A percentile compares a stretch with the other conserved stretches of the same genome.
phyloP scores from a whole-genome alignment of 2,113 vertebrate species.

The Oncorhynchus gorbuscha region DNA sequence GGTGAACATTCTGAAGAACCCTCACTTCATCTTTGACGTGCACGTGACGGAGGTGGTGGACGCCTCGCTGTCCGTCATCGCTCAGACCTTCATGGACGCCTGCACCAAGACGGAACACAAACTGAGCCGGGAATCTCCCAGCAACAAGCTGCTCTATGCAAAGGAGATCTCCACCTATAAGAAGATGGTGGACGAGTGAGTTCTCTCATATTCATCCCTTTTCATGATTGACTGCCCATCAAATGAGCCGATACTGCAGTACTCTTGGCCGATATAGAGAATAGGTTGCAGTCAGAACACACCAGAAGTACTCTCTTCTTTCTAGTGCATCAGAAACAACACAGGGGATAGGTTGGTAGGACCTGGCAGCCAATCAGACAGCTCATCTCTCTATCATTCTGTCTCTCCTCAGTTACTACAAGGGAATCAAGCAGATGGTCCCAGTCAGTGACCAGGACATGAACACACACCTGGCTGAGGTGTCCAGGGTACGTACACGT shows the following conservation, averaged over 20 bases:
- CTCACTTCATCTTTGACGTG: conserved; percentile 93
- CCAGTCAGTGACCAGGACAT: conserved; percentile 97
- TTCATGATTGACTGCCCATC: too few species aligned
- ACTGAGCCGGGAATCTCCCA: conserved; percentile 93
- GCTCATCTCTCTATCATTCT: not conserved
- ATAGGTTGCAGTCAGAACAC: too few species aligned
- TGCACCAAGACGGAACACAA: conserved; percentile 98
- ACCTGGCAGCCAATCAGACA: not conserved
- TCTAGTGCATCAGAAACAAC: too few species aligned
- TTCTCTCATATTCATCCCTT: conserved; percentile 33
- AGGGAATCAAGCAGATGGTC: conserved; percentile 92
- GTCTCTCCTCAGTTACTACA: conserved; percentile 83
- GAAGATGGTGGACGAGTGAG: conserved; percentile 99
- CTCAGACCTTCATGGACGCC: conserved; percentile 98
- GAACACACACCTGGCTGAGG: conserved; percentile 96
- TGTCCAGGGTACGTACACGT: conserved; percentile 85
- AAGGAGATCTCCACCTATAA: conserved; percentile 98
- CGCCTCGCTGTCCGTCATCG: conserved; percentile 92
- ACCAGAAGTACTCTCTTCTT: not conserved
- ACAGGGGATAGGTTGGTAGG: not conserved
- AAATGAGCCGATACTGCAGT: not conserved
- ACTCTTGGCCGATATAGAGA: not conserved
- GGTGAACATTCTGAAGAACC: conserved; percentile 98
- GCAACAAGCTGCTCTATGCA: conserved; percentile 96
- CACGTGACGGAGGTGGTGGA: conserved; percentile 94